Evolutionary conservation across 2,797 vertebrate genomes (phyloP).

Genomic region (Pogonophryne albipinna): DNA sequence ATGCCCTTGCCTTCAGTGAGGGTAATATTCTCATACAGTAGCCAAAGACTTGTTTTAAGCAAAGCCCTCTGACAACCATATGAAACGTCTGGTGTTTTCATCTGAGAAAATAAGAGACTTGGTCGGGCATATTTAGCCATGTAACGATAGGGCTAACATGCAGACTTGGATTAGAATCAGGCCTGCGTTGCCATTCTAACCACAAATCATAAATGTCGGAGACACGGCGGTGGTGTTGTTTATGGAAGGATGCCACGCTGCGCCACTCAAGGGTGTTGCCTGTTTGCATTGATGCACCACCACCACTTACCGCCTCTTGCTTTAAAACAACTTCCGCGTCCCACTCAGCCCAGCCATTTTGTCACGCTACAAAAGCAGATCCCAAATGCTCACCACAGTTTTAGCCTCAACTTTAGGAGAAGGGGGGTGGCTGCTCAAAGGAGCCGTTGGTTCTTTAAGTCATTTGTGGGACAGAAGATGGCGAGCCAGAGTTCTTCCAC

Average conservation of each 20-base stretch:
- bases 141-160: constrained; percentile 75
- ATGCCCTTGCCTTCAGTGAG: constrained; percentile 55
- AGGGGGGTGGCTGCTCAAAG: constrained; percentile 51
- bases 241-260: constrained; percentile 79
- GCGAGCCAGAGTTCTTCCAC: constrained; percentile 61
- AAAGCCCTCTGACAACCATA: constrained; percentile 64
- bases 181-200: constrained; percentile 75
- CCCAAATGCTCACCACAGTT: constrained; percentile 64
- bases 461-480: constrained; percentile 65
- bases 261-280: constrained; percentile 84
- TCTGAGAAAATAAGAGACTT: constrained; percentile 79
- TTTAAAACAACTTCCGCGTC: constrained; percentile 77
- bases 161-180: constrained; percentile 75
- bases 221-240: constrained; percentile 80
- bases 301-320: constrained; percentile 73
- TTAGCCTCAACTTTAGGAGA: constrained; percentile 51
- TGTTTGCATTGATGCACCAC: constrained; percentile 82
- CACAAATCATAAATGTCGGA: constrained; percentile 82
- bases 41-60: constrained; percentile 66
- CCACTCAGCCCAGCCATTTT: constrained; percentile 71
- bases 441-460: constrained; percentile 54
- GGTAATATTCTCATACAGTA: constrained; percentile 55
- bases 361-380: constrained; percentile 67
- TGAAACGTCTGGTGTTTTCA: constrained; percentile 72
- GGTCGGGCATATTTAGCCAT: constrained; percentile 76